Evolutionary conservation across 2,888 invertebrate species (phyloP).

Genomic region (Drosophila subsilvestris): DNA sequence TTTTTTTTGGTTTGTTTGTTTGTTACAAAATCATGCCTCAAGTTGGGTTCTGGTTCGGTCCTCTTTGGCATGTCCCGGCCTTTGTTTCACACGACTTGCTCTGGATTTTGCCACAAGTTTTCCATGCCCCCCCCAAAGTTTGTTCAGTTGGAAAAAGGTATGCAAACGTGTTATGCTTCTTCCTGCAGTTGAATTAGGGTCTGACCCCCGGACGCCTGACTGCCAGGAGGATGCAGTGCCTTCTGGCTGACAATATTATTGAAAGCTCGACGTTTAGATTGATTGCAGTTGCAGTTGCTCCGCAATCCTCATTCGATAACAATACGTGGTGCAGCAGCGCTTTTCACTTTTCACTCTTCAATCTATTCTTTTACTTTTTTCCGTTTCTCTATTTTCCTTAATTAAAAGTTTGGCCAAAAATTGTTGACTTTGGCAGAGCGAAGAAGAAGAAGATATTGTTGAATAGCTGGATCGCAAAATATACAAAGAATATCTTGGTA

Average conservation of each 20-base stretch:
- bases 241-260: conserved; percentile 72
- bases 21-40: conserved; percentile 26
- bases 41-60: background rate
- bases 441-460: conserved; percentile 2
- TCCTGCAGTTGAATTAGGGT: background rate
- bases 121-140: conserved; percentile 14
- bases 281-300: conserved; percentile 67
- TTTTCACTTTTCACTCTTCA: conserved; percentile 2
- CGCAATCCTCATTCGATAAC: conserved; percentile 28
- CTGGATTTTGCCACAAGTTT: conserved; percentile 13
- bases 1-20: background rate
- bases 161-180: conserved; percentile 63
- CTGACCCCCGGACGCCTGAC: background rate
- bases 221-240: conserved; percentile 22
- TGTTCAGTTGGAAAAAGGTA: conserved; percentile 60
- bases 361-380: background rate
- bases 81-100: conserved; percentile 68
- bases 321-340: conserved; percentile 39
- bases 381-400: conserved; percentile 50
- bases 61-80: conserved; percentile 37
- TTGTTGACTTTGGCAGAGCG: conserved; percentile 47
- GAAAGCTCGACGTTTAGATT: conserved; percentile 75
- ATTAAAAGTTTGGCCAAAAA: conserved; percentile 70
- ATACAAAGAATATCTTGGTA: conserved; percentile 28
- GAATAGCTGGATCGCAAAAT: conserved; percentile 11